phyloP scores from a whole-genome alignment of 2,888 invertebrate species.

The Venustoraphidia nigricollis region DNA sequence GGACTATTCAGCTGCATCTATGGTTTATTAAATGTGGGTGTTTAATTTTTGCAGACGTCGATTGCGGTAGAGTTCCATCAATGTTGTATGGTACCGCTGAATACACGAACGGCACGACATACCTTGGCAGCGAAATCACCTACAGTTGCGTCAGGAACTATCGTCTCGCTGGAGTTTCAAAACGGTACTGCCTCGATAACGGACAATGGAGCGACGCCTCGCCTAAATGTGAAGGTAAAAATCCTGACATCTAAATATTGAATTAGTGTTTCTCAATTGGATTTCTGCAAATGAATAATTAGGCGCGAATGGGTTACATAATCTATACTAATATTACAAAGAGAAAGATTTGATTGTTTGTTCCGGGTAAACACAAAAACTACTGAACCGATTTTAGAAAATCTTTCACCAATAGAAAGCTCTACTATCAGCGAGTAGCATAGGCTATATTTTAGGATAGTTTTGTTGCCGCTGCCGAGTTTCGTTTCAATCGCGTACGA shows the following conservation, averaged over 20 bases:
- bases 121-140: conserved; percentile 61
- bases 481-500: too few relatives aligned
- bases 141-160: conserved; percentile 72
- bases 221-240: conserved; percentile 72
- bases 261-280: neutral
- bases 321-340: too few relatives aligned
- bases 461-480: too few relatives aligned
- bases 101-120: conserved; percentile 63
- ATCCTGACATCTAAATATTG: neutral
- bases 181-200: conserved; percentile 55
- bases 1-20: neutral
- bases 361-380: too few relatives aligned
- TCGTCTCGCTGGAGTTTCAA: conserved; percentile 56
- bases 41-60: conserved; percentile 46
- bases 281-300: conserved; percentile 1
- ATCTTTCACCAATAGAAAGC: too few relatives aligned
- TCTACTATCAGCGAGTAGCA: too few relatives aligned
- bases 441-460: too few relatives aligned
- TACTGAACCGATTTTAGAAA: too few relatives aligned
- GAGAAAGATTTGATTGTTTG: too few relatives aligned
- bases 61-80: conserved; percentile 73
- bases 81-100: conserved; percentile 62
- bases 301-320: too few relatives aligned
- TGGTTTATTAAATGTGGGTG: neutral
- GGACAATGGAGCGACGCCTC: conserved; percentile 71